These are phyloP conservation scores for Neoarius graeffei DNA, from an alignment of 2,113 vertebrate species.

Conservation along the genomic window DNA sequence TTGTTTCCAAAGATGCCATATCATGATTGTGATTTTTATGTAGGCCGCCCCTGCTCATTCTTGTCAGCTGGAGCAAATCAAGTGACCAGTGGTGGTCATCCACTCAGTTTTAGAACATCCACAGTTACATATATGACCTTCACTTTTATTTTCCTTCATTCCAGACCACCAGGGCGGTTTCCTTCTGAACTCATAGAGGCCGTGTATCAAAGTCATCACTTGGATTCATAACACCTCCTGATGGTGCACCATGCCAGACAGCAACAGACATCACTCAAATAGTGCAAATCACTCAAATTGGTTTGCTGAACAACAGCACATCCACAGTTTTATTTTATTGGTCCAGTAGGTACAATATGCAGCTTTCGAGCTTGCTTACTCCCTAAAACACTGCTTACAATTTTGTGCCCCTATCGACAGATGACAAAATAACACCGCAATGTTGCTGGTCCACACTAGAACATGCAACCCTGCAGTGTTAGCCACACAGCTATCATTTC, in stretches of 20 bases:
- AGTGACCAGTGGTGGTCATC: background rate
- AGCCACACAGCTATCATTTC: background rate
- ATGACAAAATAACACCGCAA: background rate
- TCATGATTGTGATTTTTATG: background rate
- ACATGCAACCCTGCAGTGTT: background rate
- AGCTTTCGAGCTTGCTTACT: background rate
- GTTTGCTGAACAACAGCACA: background rate
- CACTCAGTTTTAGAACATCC: background rate
- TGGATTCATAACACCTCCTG: background rate
- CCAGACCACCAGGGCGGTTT: background rate
- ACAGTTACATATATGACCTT: background rate
- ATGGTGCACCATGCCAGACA: background rate
- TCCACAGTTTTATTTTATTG: background rate
- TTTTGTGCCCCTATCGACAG: too few species aligned
- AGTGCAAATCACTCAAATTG: background rate
- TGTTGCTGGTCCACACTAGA: background rate
- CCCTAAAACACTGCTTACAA: background rate
- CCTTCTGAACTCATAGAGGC: background rate
- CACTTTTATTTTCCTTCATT: background rate
- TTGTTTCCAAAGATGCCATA: background rate
- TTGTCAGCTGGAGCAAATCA: background rate
- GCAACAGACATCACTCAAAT: background rate
- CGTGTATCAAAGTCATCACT: background rate
- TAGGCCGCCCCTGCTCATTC: background rate
- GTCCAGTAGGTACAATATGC: background rate